A percentile compares a stretch with the other conserved stretches of the same genome.
These are phyloP conservation scores for Lymantria dispar DNA, from an alignment of 2,888 invertebrate species.

Conservation along the genomic window DNA sequence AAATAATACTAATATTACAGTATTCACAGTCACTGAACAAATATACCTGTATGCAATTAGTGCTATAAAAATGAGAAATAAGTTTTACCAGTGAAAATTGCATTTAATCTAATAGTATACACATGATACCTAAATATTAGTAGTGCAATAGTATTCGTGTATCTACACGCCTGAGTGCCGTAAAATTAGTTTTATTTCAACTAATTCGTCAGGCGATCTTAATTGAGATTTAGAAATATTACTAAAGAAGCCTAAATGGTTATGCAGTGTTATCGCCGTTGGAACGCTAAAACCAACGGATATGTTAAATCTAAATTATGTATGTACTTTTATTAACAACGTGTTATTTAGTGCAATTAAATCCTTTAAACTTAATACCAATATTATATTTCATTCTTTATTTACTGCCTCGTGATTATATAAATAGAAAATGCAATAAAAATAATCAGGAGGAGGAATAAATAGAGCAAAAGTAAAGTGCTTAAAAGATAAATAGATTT, in stretches of 20 bases:
- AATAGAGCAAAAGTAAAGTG: conserved; percentile 71
- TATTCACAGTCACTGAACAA: conserved; percentile 19
- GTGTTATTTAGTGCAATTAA: conserved; percentile 72
- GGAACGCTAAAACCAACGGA: conserved; percentile 64
- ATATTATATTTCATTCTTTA: conserved; percentile 66
- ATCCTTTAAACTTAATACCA: conserved; percentile 55
- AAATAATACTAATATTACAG: conserved; percentile 53
- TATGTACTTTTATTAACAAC: conserved; percentile 56
- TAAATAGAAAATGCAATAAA: conserved; percentile 62
- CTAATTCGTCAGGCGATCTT: conserved; percentile 31
- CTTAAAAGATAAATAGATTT: conserved; percentile 45
- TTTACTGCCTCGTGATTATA: conserved; percentile 62
- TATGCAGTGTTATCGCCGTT: conserved; percentile 77
- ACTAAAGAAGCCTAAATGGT: conserved; percentile 54
- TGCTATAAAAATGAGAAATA: conserved; percentile 21
- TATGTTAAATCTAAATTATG: conserved; percentile 62
- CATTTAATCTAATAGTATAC: conserved; percentile 19
- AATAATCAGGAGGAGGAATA: conserved; percentile 55
- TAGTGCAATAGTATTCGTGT: conserved; percentile 29
- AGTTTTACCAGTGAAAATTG: not conserved
- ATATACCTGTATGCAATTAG: conserved; percentile 31
- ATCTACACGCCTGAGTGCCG: conserved; percentile 37
- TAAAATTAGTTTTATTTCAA: conserved; percentile 55
- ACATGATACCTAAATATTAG: conserved; percentile 25
- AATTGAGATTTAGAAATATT: conserved; percentile 23